Conservation (phyloP, 2,888 invertebrate species). For the Orthonevra nobilis region DNA sequence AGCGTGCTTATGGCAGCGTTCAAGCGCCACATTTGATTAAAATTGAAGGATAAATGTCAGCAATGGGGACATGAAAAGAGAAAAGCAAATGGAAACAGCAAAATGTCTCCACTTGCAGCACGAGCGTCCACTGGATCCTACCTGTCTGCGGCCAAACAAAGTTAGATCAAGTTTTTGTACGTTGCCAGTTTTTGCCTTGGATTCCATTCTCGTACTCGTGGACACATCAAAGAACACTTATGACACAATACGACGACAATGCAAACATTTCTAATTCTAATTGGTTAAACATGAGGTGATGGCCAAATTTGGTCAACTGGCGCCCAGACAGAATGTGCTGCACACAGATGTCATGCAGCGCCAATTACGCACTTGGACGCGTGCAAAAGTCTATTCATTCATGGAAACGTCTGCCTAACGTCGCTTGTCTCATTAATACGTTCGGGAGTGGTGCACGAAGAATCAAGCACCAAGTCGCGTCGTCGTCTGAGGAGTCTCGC, state of each 20-base stretch:
- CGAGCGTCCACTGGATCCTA: constrained; percentile 60
- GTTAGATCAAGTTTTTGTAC: constrained; percentile 50
- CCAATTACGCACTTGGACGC: constrained; percentile 61
- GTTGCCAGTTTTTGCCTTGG: background rate
- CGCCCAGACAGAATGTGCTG: constrained; percentile 64
- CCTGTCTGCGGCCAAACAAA: constrained; percentile 57
- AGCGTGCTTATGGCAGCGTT: constrained; percentile 58
- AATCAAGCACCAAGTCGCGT: constrained; percentile 12
- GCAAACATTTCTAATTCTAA: constrained; percentile 50
- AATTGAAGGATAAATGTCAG: constrained; percentile 68
- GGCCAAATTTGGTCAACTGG: constrained; percentile 67
- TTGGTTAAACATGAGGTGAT: constrained; percentile 50
- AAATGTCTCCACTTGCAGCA: constrained; percentile 57
- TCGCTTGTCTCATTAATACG: constrained; percentile 40
- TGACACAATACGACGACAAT: constrained; percentile 28
- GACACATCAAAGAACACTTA: constrained; percentile 56
- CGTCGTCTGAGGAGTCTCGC: constrained; percentile 23
- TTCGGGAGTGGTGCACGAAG: constrained; percentile 5
- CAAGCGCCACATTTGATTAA: constrained; percentile 70
- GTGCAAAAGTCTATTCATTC: constrained; percentile 54
- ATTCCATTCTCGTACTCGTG: constrained; percentile 11
- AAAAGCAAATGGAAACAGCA: constrained; percentile 45
- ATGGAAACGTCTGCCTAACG: constrained; percentile 53
- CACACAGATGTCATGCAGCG: constrained; percentile 57
- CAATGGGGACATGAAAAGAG: constrained; percentile 50